A percentile compares a stretch with the other conserved stretches of the same genome.
Conservation (phyloP, 2,113 vertebrate genomes). For the Halichoerus grypus region DNA sequence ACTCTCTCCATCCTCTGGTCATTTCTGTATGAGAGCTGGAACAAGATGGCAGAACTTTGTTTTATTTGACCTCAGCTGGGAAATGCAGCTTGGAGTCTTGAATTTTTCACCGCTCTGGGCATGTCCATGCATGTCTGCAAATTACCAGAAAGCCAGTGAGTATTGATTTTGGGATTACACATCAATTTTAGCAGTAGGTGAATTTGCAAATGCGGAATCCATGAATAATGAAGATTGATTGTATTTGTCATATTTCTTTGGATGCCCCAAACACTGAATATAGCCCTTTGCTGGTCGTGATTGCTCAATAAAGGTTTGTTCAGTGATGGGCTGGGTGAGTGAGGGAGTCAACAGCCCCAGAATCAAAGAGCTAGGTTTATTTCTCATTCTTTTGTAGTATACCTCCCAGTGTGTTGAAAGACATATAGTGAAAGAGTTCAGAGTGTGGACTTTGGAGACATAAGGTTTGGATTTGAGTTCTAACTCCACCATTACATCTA, state of each 20-base stretch:
- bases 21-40: neutral
- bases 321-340: neutral
- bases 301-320: neutral
- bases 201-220: neutral
- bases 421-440: neutral
- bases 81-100: neutral
- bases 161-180: constrained; percentile 15
- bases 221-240: constrained; percentile 12
- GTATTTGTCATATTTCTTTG: constrained; percentile 31
- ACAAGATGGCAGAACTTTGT: neutral
- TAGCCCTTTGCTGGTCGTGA: neutral
- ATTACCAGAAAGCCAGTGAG: neutral
- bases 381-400: neutral
- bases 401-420: neutral
- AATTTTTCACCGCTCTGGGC: neutral
- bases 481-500: neutral
- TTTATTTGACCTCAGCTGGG: neutral
- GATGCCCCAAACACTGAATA: neutral
- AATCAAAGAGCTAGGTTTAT: neutral
- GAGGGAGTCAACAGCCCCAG: neutral
- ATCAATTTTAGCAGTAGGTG: neutral
- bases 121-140: neutral
- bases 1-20: neutral
- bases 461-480: neutral
- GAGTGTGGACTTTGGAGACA: neutral